Base-by-base conservation (phyloP, 2,797 vertebrate genomes). In the Pseudotriccus pelzelni region DNA sequence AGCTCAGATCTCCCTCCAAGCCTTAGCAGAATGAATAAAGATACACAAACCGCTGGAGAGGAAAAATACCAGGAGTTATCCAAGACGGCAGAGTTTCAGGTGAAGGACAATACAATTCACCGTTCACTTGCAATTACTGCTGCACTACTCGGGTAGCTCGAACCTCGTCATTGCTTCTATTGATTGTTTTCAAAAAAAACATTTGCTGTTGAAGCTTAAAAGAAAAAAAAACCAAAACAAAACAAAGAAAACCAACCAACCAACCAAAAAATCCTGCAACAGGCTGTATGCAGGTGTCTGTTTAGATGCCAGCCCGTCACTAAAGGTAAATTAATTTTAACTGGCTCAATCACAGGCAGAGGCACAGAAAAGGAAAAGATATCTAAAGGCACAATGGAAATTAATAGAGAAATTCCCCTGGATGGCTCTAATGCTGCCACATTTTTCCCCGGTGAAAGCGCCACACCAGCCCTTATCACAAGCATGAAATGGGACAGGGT, bases 401-500 rank as follows among this genome's bases (percentile, higher is more conserved):
- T 81, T 55, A 76, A 84, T 49, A 46, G 63, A 94, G 63, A 74
- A 89, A 91, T 74, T 43, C 36, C 41, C n/a, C 28, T 1, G 3
- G 64, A 39, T 25, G 55, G 30, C 49, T 81, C 53, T 60, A 68
- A 8, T 4, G 12, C 52, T 44, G 25, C 58, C 30, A 14, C 56
- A 52, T 75, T 46, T 63, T 63, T 59, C 70, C 25, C n/a, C 47
- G 60, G 72, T 70, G 32, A 85, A 91, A 88, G 85, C 46, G 60
- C 68, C 41, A 44, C 84, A 76, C 30, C 62, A 81, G 86, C 67
- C 46, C 62, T 85, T 86, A 93, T 76, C 77, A 14, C 3, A 64
- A 24, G 79, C 88, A 88, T 58, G 77, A 88, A 92, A 94, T 67
- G 59, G 80, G 81, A 91, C 67, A 73, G 44, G 85, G 72, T 5